phyloP scores from a whole-genome alignment of 2,113 vertebrate species.

The Chlamydotis undulata region DNA sequence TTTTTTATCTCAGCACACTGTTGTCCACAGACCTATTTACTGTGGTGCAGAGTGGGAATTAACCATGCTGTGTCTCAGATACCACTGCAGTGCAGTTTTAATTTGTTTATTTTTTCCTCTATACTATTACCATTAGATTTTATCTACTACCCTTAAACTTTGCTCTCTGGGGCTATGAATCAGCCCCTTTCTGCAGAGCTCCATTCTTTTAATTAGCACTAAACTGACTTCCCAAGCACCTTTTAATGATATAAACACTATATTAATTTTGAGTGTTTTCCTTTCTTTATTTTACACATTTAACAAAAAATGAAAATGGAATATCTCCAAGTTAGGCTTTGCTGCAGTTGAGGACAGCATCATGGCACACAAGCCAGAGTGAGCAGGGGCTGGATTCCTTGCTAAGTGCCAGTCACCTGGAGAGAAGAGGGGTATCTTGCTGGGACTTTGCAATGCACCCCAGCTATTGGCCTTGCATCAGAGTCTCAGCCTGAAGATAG shows the following conservation, averaged over 20 bases:
- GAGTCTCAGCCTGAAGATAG: not conserved
- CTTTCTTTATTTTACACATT: not conserved
- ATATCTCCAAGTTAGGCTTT: not conserved
- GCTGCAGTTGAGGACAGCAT: not conserved
- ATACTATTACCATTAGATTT: not conserved
- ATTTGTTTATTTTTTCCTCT: not conserved
- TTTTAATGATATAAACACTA: not conserved
- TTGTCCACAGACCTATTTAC: not conserved
- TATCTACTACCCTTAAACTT: not conserved
- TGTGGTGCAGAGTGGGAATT: not conserved
- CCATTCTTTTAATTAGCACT: not conserved
- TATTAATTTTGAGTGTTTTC: not conserved
- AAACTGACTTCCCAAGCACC: not conserved
- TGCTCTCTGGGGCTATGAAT: not conserved
- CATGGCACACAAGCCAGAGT: not conserved
- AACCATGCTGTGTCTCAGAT: not conserved
- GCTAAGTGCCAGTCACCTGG: not conserved
- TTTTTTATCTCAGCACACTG: not conserved
- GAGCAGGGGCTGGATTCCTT: not conserved
- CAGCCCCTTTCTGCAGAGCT: not conserved
- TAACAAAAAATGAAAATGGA: not conserved
- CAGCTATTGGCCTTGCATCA: not conserved
- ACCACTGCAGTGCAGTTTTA: not conserved
- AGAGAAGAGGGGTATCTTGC: not conserved
- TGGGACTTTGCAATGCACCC: not conserved